Base-by-base conservation (phyloP, 2,888 invertebrate species). In the Pachliopta kotzebuea region DNA sequence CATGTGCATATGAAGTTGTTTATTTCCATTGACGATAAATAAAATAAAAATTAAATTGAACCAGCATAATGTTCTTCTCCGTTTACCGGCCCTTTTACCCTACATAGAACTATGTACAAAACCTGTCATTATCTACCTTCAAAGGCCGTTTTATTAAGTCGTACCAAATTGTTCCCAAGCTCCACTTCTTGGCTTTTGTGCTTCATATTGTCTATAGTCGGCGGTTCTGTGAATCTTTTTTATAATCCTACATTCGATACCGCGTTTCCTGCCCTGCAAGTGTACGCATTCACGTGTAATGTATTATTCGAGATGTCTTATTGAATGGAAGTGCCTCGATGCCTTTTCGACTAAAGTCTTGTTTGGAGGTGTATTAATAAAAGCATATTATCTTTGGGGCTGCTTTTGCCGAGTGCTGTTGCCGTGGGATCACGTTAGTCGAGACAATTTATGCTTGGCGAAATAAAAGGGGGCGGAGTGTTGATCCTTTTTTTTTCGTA, bases 261-360 rank as follows among this genome's bases (percentile, higher is more conserved):
- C 90, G 83, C 83, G 81, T 77, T 90, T 92, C 92, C 92, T 90
- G 91, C 79, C 80, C 72, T 77, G 80, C 88, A 88, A 89, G 88
- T 88, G 88, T 83, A 80, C 77, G 79, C 71, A 83, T 84, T 78
- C 77, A 80, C 74, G 76, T 75, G 74, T 72, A 76, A 71, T 70
- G 76, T 73, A 78, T 83, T 80, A 79, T 83, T 79, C 76, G 71
- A 74, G 74, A 80, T 80, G 80, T 77, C 76, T 80, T 76, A 78
- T 78, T 86, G 80, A 85, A 80, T 78, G 72, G 77, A 77, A 81
- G 71, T 85, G 86, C 86, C 85, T 89, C 90, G 87, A 86, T 90
- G 90, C 91, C 90, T 91, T 90, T 79, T 89, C 80, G 90, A 90
- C 89, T 90, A 79, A 69, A 75, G 76, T 74, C 80, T 74, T 81